A percentile compares a stretch with the other conserved stretches of the same genome.
Evolutionary conservation across 1,140 invertebrate species (phyloP).

Genomic region (Drosophila dunni): DNA sequence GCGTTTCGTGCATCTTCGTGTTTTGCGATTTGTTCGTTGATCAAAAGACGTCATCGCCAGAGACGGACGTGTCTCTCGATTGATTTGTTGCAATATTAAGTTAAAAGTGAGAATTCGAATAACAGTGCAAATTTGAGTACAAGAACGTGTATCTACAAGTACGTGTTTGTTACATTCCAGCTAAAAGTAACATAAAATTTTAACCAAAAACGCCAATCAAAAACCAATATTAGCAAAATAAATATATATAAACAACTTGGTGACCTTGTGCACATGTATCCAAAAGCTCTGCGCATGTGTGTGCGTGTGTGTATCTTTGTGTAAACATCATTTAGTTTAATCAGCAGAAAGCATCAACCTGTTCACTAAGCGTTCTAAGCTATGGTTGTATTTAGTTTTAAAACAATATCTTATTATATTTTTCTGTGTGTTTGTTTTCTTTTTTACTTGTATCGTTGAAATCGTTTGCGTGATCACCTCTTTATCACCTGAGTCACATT

Average conservation of each 20-base stretch:
- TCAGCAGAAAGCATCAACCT: constrained; percentile 45
- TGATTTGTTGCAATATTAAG: constrained; percentile 56
- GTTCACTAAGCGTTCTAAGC: constrained; percentile 28
- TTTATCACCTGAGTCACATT: constrained; percentile 80
- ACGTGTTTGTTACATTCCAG: constrained; percentile 57
- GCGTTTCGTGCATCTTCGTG: constrained; percentile 27
- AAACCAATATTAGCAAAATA: constrained; percentile 21
- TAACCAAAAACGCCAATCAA: constrained; percentile 15
- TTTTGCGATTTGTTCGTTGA: constrained; percentile 43
- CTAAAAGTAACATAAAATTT: constrained; percentile 33
- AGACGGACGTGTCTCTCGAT: constrained; percentile 70
- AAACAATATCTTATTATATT: not conserved
- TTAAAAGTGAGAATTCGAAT: constrained; percentile 38
- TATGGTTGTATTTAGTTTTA: constrained; percentile 5
- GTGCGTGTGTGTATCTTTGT: constrained; percentile 45
- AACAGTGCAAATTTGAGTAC: constrained; percentile 31
- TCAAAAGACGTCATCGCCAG: constrained; percentile 75
- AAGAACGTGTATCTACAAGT: constrained; percentile 64
- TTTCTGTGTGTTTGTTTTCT: constrained; percentile 2
- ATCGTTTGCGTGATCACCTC: constrained; percentile 54
- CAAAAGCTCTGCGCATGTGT: constrained; percentile 9
- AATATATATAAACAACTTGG: constrained; percentile 9
- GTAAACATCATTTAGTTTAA: constrained; percentile 67
- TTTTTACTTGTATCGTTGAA: constrained; percentile 7
- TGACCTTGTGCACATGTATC: constrained; percentile 30